Percentiles rank a stretch among this genome's conserved stretches.
Conservation (phyloP, 2,888 invertebrate species). For the Cistogaster globosa region DNA sequence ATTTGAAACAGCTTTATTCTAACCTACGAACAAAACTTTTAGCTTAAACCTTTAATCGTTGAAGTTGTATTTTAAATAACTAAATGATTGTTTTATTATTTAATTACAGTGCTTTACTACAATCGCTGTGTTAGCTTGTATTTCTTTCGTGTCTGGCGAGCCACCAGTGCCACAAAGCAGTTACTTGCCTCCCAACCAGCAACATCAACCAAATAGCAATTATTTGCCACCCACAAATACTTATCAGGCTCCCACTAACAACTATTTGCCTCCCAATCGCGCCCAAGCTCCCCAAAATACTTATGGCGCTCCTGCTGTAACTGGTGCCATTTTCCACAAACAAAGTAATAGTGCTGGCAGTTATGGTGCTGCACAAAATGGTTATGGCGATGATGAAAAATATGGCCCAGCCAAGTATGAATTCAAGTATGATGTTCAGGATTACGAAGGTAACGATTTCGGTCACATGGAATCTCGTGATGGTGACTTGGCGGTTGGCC, state of each 20-base stretch:
- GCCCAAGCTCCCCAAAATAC: constrained; percentile 82
- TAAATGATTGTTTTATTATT: background rate
- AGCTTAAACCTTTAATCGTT: background rate
- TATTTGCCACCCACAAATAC: constrained; percentile 83
- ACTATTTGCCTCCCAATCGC: constrained; percentile 81
- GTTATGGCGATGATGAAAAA: constrained; percentile 79
- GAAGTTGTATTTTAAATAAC: background rate
- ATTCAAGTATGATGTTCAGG: constrained; percentile 88
- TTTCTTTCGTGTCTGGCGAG: constrained; percentile 80
- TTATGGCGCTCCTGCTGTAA: constrained; percentile 84
- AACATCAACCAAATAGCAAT: constrained; percentile 81
- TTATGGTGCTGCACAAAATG: constrained; percentile 66
- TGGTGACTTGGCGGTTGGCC: constrained; percentile 86
- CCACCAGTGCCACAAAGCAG: constrained; percentile 82
- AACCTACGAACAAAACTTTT: too few species aligned
- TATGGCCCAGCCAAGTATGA: constrained; percentile 88
- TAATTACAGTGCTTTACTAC: constrained; percentile 80
- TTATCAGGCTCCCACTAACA: constrained; percentile 78
- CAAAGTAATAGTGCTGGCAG: constrained; percentile 47
- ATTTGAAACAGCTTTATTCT: too few species aligned
- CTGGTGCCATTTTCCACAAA: constrained; percentile 83
- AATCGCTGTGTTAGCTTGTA: constrained; percentile 80
- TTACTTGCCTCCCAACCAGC: constrained; percentile 83
- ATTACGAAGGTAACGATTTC: constrained; percentile 86
- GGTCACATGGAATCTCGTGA: constrained; percentile 87